A percentile compares a stretch with the other conserved stretches of the same genome.
These are phyloP conservation scores for Syrphus vitripennis DNA, from an alignment of 2,888 invertebrate species.

Conservation along the genomic window DNA sequence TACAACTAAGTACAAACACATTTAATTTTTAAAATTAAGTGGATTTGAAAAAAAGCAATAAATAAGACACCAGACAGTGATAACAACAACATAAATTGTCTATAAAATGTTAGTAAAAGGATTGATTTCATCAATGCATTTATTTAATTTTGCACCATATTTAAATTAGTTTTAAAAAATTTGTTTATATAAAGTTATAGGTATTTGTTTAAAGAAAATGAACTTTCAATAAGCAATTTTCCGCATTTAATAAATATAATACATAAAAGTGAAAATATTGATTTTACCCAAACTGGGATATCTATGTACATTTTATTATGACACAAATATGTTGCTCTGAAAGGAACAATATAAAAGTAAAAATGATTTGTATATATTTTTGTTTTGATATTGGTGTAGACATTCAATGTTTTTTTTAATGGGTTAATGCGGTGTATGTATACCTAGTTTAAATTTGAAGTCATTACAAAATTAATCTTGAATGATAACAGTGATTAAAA, in stretches of 20 bases:
- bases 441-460: background rate
- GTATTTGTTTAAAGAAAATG: background rate
- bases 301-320: background rate
- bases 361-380: background rate
- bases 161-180: background rate
- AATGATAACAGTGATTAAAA: background rate
- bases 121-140: background rate
- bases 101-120: background rate
- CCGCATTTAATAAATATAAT: background rate
- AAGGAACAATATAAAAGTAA: background rate
- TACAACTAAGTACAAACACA: background rate
- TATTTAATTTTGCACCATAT: background rate
- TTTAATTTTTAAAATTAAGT: background rate
- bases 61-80: background rate
- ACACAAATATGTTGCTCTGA: background rate
- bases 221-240: background rate
- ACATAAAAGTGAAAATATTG: slow-evolving; percentile 44
- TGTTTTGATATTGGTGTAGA: background rate
- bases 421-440: background rate
- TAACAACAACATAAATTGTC: background rate
- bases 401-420: background rate
- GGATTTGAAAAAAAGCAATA: background rate
- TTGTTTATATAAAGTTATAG: background rate
- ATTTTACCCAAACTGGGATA: slow-evolving; percentile 57
- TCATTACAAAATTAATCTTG: background rate